These are phyloP conservation scores for Ifrita kowaldi DNA, from an alignment of 2,113 vertebrate genomes.

Conservation along the genomic window DNA sequence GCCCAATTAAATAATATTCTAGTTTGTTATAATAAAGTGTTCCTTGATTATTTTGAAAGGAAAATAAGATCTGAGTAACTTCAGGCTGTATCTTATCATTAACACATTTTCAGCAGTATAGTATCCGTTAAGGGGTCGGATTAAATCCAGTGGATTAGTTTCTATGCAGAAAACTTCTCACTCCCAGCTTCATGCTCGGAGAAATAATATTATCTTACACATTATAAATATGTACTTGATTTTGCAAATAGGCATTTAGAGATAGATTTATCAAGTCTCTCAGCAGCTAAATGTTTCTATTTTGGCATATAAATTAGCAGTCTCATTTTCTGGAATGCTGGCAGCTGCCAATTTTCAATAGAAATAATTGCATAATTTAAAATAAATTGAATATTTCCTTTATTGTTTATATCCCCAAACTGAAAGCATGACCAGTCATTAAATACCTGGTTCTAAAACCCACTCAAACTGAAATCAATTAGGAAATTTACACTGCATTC, in stretches of 20 bases:
- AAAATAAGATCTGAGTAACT: background rate
- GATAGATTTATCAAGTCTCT: background rate
- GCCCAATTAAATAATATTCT: background rate
- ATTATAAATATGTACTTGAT: background rate
- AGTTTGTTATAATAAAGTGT: background rate
- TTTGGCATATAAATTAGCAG: background rate
- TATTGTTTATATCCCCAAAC: background rate
- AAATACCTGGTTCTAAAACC: background rate
- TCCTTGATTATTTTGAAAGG: background rate
- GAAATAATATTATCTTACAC: background rate
- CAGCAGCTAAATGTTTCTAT: background rate
- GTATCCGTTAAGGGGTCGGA: background rate
- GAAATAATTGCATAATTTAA: background rate
- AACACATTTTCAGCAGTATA: background rate
- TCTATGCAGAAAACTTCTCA: background rate
- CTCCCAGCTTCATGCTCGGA: background rate
- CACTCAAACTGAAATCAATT: background rate
- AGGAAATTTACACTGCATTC: background rate
- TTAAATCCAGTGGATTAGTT: background rate
- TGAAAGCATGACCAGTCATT: background rate
- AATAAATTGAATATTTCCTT: background rate
- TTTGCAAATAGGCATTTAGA: background rate
- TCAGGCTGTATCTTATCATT: background rate
- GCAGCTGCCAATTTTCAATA: background rate
- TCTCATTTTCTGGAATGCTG: slow-evolving; percentile 2